A percentile compares a stretch with the other conserved stretches of the same genome.
Conservation (phyloP, 2,888 invertebrate species). For the Stegophylla sp. region DNA sequence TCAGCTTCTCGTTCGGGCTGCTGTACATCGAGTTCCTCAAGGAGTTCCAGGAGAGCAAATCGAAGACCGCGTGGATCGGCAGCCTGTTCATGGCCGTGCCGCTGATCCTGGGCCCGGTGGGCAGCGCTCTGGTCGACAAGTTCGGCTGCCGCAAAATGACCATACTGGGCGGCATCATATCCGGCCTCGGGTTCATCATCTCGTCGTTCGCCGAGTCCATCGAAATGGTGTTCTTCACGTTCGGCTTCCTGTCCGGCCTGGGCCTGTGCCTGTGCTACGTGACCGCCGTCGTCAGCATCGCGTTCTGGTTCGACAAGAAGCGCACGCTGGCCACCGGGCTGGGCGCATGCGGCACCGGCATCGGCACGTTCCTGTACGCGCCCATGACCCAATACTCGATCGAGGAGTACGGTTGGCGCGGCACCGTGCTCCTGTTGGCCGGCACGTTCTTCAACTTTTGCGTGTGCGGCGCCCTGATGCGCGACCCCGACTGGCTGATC, state of each 20-base stretch:
- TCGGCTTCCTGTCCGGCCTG: conserved; percentile 83
- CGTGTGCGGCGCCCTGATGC: conserved; percentile 85
- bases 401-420: conserved; percentile 83
- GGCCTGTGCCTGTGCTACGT: conserved; percentile 86
- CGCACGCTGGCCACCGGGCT: conserved; percentile 85
- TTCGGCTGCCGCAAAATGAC: conserved; percentile 84
- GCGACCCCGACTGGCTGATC: conserved; percentile 85
- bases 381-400: conserved; percentile 83
- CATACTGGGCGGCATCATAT: conserved; percentile 76
- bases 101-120: conserved; percentile 80
- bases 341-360: conserved; percentile 84
- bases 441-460: conserved; percentile 85
- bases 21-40: conserved; percentile 82
- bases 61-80: conserved; percentile 88
- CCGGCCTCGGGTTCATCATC: conserved; percentile 78
- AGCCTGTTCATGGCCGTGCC: conserved; percentile 90
- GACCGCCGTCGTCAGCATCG: conserved; percentile 88
- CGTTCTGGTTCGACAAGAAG: conserved; percentile 90
- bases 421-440: conserved; percentile 79
- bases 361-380: conserved; percentile 87
- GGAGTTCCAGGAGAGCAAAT: conserved; percentile 81
- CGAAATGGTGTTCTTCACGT: conserved; percentile 82
- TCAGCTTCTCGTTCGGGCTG: conserved; percentile 91
- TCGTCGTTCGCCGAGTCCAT: conserved; percentile 76
- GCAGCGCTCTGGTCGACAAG: conserved; percentile 83